Conservation (phyloP, 2,888 invertebrate genomes). For the Melinopterus prodromus region DNA sequence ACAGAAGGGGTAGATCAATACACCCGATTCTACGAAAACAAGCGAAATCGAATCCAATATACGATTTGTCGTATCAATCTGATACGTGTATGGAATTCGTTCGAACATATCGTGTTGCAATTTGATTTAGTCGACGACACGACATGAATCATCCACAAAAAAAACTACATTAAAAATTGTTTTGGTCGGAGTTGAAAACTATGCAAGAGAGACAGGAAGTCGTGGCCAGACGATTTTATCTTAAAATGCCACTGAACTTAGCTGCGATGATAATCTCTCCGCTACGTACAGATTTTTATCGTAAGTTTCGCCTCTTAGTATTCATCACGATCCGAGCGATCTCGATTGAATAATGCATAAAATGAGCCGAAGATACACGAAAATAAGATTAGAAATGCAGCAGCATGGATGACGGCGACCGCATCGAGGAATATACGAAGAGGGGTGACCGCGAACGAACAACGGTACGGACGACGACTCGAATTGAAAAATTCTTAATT, state of each 20-base stretch:
- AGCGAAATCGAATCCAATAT: not conserved
- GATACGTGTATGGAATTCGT: not conserved
- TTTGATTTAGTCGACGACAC: not conserved
- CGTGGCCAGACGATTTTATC: not conserved
- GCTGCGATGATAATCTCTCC: not conserved
- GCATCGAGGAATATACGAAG: not conserved
- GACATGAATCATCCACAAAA: not conserved
- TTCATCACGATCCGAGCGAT: not conserved
- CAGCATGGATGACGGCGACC: not conserved
- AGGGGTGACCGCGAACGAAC: not conserved
- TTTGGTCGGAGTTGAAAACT: not conserved
- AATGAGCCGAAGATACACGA: not conserved
- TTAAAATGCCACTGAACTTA: not conserved
- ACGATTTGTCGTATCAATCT: not conserved
- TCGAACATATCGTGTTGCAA: not conserved
- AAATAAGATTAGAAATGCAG: not conserved
- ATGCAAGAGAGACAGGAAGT: not conserved
- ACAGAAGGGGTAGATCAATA: not conserved
- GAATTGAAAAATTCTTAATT: slow-evolving; percentile 4
- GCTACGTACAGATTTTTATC: not conserved
- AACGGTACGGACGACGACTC: not conserved
- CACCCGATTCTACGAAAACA: not conserved
- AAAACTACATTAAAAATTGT: not conserved
- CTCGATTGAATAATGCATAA: not conserved
- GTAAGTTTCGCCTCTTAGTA: not conserved